Conservation (phyloP, 1,140 invertebrate genomes). For the Calliopsis andreniformis region DNA sequence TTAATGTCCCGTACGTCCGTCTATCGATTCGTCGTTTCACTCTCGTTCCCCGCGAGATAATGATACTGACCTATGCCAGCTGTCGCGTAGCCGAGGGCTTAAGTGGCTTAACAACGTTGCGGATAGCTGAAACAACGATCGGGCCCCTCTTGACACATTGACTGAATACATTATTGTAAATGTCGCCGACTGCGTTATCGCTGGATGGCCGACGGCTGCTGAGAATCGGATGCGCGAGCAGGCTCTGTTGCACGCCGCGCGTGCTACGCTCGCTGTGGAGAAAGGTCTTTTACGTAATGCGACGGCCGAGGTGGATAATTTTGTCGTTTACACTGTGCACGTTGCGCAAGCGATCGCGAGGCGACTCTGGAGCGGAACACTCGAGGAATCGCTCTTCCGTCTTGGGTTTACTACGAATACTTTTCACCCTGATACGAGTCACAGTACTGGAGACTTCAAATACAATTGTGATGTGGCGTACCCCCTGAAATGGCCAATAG, state of each 20-base stretch:
- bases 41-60: conserved; percentile 75
- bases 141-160: conserved; percentile 61
- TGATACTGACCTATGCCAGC: conserved; percentile 76
- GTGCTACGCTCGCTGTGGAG: not conserved
- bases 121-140: conserved; percentile 60
- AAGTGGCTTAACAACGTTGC: conserved; percentile 65
- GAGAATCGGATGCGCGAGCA: conserved; percentile 2
- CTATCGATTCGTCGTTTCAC: conserved; percentile 73
- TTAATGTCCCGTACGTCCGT: conserved; percentile 71
- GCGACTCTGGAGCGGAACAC: not conserved
- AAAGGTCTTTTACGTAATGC: conserved; percentile 18
- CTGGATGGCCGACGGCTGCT: not conserved
- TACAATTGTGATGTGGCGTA: too few relatives aligned
- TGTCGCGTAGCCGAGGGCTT: conserved; percentile 60
- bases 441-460: too few relatives aligned
- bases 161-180: conserved; percentile 65
- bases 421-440: too few relatives aligned
- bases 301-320: not conserved
- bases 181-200: conserved; percentile 54
- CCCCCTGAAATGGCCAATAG: too few relatives aligned
- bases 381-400: not conserved
- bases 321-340: not conserved
- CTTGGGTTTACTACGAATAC: not conserved
- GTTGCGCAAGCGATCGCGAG: conserved; percentile 36
- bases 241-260: not conserved